These are phyloP conservation scores for Aspidiotus rigidus DNA, from an alignment of 2,888 invertebrate species.

Conservation along the genomic window DNA sequence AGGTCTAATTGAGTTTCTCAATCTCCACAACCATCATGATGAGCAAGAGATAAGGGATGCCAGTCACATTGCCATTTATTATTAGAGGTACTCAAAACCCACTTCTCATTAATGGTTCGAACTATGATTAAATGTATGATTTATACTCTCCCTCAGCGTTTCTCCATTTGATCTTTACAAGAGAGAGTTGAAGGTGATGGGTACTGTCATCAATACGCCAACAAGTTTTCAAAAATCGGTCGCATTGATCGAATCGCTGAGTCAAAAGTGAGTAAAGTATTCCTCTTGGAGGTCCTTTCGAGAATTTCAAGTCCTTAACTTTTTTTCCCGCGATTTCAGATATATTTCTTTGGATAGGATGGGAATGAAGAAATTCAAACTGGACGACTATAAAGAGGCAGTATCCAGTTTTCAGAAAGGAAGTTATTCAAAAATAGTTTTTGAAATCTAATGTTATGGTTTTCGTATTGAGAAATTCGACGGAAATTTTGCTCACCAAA, in stretches of 20 bases:
- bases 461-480: no score
- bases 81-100: no score
- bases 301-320: background rate
- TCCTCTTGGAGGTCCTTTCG: background rate
- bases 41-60: no score
- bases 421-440: slow-evolving; percentile 17
- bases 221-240: slow-evolving; percentile 57
- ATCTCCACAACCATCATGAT: no score
- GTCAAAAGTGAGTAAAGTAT: slow-evolving; percentile 45
- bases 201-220: slow-evolving; percentile 56
- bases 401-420: slow-evolving; percentile 4
- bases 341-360: slow-evolving; percentile 10
- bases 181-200: slow-evolving; percentile 56
- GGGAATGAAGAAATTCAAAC: slow-evolving; percentile 11
- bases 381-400: slow-evolving; percentile 12
- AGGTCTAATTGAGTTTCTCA: no score
- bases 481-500: no score
- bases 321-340: background rate
- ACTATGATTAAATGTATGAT: no score
- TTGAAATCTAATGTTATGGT: background rate
- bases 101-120: no score
- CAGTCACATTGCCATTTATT: no score
- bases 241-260: slow-evolving; percentile 55
- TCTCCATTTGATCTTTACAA: slow-evolving; percentile 53
- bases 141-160: slow-evolving; percentile 42